These are phyloP conservation scores for Linnaemya vulpina DNA, from an alignment of 2,888 invertebrate species.

Conservation along the genomic window DNA sequence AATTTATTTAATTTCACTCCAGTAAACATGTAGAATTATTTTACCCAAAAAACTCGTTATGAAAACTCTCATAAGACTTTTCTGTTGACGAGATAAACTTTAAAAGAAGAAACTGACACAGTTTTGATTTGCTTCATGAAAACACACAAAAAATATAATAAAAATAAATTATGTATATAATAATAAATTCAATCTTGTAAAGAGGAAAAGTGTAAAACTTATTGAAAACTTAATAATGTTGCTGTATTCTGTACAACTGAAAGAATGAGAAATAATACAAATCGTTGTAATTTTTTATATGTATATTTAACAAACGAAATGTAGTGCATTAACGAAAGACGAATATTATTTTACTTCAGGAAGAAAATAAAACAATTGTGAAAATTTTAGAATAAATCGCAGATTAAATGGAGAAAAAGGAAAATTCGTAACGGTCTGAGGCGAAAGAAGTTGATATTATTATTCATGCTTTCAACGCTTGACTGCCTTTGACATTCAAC, in stretches of 20 bases:
- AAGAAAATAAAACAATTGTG: not conserved
- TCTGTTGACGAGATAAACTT: not conserved
- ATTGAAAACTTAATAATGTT: conserved; percentile 40
- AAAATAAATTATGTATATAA: not conserved
- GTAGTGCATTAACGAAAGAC: not conserved
- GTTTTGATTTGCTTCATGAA: conserved; percentile 44
- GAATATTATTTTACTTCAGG: not conserved
- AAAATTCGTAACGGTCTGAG: not conserved
- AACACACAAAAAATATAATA: too few relatives aligned
- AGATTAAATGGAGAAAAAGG: not conserved
- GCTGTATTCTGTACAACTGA: conserved; percentile 22
- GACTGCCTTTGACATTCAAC: too few relatives aligned
- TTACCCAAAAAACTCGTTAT: not conserved
- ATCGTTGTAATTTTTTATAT: not conserved
- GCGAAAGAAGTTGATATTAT: too few relatives aligned
- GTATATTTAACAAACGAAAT: not conserved
- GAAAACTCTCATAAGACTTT: not conserved
- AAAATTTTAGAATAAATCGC: not conserved
- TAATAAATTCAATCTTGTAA: not conserved
- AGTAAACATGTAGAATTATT: not conserved
- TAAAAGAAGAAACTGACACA: conserved; percentile 9
- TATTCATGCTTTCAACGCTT: too few relatives aligned
- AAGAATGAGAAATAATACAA: conserved; percentile 19
- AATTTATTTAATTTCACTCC: not conserved
- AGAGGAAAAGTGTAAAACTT: conserved; percentile 2